Evolutionary conservation across 2,888 invertebrate genomes (phyloP).

Genomic region (Poecilobothrus nobilitatus): DNA sequence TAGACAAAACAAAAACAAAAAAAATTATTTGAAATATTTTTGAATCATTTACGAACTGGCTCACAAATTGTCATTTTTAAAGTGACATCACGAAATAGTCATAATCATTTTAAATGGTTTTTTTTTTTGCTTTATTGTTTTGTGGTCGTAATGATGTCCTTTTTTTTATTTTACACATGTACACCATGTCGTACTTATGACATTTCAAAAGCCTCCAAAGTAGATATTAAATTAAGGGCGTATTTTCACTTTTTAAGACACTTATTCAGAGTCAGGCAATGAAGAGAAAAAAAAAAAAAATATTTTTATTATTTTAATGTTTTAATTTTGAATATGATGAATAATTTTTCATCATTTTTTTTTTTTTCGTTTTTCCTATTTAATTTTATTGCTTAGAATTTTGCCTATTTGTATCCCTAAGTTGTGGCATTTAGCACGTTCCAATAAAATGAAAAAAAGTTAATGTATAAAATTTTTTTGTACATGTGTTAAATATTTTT

Average conservation of each 20-base stretch:
- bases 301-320: neutral
- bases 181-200: neutral
- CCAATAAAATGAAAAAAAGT: neutral
- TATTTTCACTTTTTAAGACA: neutral
- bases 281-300: too few relatives aligned
- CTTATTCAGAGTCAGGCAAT: neutral
- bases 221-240: too few relatives aligned
- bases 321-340: slow-evolving; percentile 1
- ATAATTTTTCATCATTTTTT: neutral
- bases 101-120: slow-evolving; percentile 2
- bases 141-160: slow-evolving; percentile 2
- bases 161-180: neutral
- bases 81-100: slow-evolving; percentile 11
- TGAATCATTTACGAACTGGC: neutral
- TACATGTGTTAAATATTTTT: too few relatives aligned
- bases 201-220: neutral
- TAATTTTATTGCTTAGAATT: neutral
- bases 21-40: neutral
- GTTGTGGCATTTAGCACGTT: neutral
- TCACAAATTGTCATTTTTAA: neutral
- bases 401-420: neutral
- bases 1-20: neutral
- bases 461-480: too few relatives aligned
- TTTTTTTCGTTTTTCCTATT: too few relatives aligned
- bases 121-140: neutral